Evolutionary conservation across 2,888 invertebrate genomes (phyloP), one percentile per base, ranked within the genome.

Genomic region (Platerodrilus igneus): DNA sequence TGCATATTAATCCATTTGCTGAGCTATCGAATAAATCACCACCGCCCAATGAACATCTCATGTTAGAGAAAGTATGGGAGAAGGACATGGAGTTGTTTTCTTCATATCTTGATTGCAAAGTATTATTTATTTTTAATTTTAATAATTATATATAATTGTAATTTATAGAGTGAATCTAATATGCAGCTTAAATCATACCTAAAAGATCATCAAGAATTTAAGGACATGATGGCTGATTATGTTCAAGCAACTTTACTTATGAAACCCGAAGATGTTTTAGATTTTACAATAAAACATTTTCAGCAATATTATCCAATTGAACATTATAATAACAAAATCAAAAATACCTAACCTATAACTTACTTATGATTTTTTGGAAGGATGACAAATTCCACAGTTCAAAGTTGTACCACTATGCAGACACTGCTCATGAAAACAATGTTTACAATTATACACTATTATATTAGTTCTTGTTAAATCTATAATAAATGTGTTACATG

Each of bases 401-500:
- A n/a, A n/a, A 7, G 51, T 52, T 10, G 45, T 58, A 30, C 68
- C 61, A 40, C 70, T 74, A 1, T 82, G 83, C 49, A 92, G 69
- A 65, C 94, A 94, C 42, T 81, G 79, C 63, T 84, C 81, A 64
- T 94, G 94, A 67, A 92, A 94, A 5, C 83, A 79, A 69, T 95
- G 94, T 49, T 84, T 81, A 64, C 94, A 95, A 63, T 86, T 86
- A 64, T 91, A 95, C 37, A 88, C 79, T 51, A 85, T 74, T 40
- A 91, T 69, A 63, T 85, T 82, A 48, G 82, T 78, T 40, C 77
- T 76, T 0, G 79, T 74, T 16, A 77, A 69, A 69, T 89, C 87
- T 79, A 60, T 14, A 69, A 67, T 20, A 27, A 21, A 26, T 3
- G 4, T 27, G 15, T 8, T 17, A 4, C 10, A 10, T 10, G 5